phyloP scores from a whole-genome alignment of 2,797 vertebrate species.

The Darevskia mixta region DNA sequence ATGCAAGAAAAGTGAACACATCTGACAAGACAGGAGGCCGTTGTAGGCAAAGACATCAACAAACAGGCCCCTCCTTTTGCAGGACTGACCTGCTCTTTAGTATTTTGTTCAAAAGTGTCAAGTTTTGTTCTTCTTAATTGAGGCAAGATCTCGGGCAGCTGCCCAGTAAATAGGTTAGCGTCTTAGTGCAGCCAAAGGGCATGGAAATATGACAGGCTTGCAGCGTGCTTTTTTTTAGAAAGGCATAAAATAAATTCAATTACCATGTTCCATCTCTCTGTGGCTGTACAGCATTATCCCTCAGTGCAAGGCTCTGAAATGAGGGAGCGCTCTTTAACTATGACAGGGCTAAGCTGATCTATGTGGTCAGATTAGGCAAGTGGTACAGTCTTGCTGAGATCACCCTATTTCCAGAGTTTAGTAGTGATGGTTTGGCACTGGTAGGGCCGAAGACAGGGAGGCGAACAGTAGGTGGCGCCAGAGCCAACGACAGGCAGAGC shows the following conservation, averaged over 20 bases:
- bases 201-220: neutral
- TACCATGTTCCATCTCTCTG: neutral
- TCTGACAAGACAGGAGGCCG: neutral
- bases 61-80: neutral
- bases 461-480: too few relatives aligned
- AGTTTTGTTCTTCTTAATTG: conserved; percentile 47
- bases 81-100: conserved; percentile 3
- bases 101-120: conserved; percentile 24
- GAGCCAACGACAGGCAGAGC: too few relatives aligned
- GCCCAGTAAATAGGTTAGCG: conserved; percentile 39
- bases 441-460: too few relatives aligned
- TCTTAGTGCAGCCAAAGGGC: conserved; percentile 15
- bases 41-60: neutral
- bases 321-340: neutral
- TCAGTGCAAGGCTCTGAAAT: neutral
- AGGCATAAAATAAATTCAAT: conserved; percentile 25
- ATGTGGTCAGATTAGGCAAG: neutral
- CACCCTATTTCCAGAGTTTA: neutral
- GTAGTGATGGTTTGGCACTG: neutral
- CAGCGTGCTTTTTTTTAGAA: conserved; percentile 3
- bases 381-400: neutral
- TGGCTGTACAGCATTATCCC: neutral
- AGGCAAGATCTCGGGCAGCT: conserved; percentile 52
- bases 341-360: neutral
- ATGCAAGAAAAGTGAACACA: neutral